phyloP scores from a whole-genome alignment of 2,113 vertebrate genomes.

The Cephalopterus ornatus region DNA sequence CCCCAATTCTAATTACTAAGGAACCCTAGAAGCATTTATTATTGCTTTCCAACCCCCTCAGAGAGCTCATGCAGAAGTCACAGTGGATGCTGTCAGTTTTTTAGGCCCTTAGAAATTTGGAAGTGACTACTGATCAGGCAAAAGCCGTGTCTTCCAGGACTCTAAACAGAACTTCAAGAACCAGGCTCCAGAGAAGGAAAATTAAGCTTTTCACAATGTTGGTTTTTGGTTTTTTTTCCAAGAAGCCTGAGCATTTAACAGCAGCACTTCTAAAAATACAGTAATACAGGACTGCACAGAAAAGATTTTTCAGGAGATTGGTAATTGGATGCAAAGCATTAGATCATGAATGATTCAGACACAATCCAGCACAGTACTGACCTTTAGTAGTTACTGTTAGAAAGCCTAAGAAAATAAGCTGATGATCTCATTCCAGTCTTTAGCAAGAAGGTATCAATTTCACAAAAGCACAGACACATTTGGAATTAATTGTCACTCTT shows the following conservation, averaged over 20 bases:
- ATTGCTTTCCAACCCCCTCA: neutral
- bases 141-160: neutral
- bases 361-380: neutral
- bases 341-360: neutral
- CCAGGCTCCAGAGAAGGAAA: neutral
- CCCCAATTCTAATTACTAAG: neutral
- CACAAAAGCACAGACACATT: neutral
- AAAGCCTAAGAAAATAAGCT: neutral
- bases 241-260: neutral
- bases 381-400: neutral
- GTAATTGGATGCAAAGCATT: neutral
- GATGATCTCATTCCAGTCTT: neutral
- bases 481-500: neutral
- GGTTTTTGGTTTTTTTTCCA: neutral
- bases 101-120: neutral
- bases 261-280: neutral
- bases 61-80: neutral
- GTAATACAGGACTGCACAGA: neutral
- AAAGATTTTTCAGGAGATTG: neutral
- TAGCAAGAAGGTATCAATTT: neutral
- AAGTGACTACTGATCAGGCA: neutral
- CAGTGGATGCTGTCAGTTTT: neutral
- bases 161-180: neutral
- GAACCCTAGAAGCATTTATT: neutral
- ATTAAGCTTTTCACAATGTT: neutral